These are phyloP conservation scores for Lasiommata megera DNA, from an alignment of 2,888 invertebrate genomes.

Conservation along the genomic window DNA sequence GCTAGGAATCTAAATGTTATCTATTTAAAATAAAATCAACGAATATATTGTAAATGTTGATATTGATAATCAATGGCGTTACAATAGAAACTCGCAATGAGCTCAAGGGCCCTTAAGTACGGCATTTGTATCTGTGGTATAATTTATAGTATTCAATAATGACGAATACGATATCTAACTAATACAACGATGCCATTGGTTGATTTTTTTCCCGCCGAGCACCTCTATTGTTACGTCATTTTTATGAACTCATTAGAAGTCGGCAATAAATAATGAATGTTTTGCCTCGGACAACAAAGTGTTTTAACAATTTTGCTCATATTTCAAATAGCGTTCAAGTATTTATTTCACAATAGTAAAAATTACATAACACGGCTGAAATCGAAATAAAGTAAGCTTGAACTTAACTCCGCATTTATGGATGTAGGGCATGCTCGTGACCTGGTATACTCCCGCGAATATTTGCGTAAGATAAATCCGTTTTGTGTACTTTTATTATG, in stretches of 20 bases:
- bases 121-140: background rate
- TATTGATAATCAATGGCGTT: background rate
- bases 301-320: background rate
- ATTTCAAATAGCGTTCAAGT: background rate
- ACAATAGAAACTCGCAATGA: background rate
- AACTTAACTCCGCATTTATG: too few species aligned
- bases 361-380: too few species aligned
- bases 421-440: too few species aligned
- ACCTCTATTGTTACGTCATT: slow-evolving; percentile 1
- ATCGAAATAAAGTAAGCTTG: too few species aligned
- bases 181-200: background rate
- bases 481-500: background rate
- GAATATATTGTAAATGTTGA: slow-evolving; percentile 17
- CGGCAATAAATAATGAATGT: background rate
- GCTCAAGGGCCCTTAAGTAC: background rate
- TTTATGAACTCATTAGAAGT: background rate
- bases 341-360: too few species aligned
- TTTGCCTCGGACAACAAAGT: background rate
- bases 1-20: slow-evolving; percentile 17
- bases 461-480: too few species aligned
- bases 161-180: background rate
- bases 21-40: slow-evolving; percentile 22
- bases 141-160: background rate
- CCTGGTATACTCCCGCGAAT: too few species aligned
- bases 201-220: background rate